These are phyloP conservation scores for Ceratotherium simum DNA, from an alignment of 2,113 vertebrate genomes.

Conservation along the genomic window DNA sequence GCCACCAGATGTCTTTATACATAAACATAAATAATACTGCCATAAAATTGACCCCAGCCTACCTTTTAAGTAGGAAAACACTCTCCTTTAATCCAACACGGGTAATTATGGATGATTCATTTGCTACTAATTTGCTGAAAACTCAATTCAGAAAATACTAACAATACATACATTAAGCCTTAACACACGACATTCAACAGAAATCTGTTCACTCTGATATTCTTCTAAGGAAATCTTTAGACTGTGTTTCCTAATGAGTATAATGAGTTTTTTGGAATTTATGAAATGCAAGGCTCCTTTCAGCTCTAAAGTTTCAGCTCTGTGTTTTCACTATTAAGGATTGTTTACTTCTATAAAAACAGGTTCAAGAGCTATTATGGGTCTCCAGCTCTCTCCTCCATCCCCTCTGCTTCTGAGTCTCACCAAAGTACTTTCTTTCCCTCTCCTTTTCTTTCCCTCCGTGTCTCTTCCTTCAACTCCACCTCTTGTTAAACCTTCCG, in stretches of 20 bases:
- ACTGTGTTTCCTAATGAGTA: conserved; percentile 58
- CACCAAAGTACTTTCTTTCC: not conserved
- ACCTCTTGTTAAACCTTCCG: not conserved
- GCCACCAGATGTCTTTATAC: conserved; percentile 69
- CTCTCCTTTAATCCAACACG: conserved; percentile 51
- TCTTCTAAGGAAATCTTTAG: conserved; percentile 33
- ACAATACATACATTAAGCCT: conserved; percentile 57
- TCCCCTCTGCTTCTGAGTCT: not conserved
- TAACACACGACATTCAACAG: conserved; percentile 43
- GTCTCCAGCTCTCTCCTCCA: not conserved
- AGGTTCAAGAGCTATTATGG: not conserved
- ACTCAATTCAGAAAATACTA: conserved; percentile 63
- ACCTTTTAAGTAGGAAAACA: conserved; percentile 75
- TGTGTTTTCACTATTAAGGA: conserved; percentile 28
- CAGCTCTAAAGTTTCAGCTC: conserved; percentile 39
- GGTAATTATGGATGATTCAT: conserved; percentile 69
- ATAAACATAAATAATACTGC: conserved; percentile 67
- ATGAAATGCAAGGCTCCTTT: not conserved
- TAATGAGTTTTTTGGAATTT: conserved; percentile 56
- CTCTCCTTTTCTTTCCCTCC: not conserved
- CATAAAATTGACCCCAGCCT: conserved; percentile 64
- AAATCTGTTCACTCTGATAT: not conserved
- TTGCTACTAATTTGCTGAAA: conserved; percentile 76
- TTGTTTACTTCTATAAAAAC: conserved; percentile 45
- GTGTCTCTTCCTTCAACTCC: not conserved